phyloP scores from a whole-genome alignment of 2,888 invertebrate species.

The Scaptomyza parva region DNA sequence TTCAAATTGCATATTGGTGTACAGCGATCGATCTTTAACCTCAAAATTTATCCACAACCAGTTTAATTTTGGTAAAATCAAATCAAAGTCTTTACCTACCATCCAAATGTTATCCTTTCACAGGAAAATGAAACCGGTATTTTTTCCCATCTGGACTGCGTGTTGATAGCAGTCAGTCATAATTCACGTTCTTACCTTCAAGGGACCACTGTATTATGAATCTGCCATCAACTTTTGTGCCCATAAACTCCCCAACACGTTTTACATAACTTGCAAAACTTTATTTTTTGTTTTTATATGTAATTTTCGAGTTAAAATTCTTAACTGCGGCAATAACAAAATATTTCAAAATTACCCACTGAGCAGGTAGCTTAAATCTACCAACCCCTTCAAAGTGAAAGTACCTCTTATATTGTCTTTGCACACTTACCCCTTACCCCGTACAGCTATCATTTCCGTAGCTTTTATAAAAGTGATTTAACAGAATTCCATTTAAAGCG shows the following conservation, averaged over 20 bases:
- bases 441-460: not conserved
- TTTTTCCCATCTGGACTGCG: no score
- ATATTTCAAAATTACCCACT: conserved; percentile 2
- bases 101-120: not conserved
- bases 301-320: conserved; percentile 1
- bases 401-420: not conserved
- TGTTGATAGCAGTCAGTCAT: not conserved
- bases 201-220: not conserved
- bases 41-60: no score
- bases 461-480: conserved; percentile 5
- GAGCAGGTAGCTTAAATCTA: conserved; percentile 4
- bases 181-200: not conserved
- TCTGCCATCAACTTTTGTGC: conserved; percentile 3
- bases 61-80: no score
- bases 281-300: conserved; percentile 6
- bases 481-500: conserved; percentile 15
- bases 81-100: no score
- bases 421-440: no score
- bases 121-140: no score
- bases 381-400: not conserved
- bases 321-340: conserved; percentile 5
- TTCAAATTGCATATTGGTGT: conserved; percentile 12
- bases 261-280: not conserved
- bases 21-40: not conserved
- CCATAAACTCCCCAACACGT: conserved; percentile 1